Evolutionary conservation across 2,797 vertebrate species (phyloP), one percentile per base, ranked within the genome.

Genomic region (Myotis planiceps): DNA sequence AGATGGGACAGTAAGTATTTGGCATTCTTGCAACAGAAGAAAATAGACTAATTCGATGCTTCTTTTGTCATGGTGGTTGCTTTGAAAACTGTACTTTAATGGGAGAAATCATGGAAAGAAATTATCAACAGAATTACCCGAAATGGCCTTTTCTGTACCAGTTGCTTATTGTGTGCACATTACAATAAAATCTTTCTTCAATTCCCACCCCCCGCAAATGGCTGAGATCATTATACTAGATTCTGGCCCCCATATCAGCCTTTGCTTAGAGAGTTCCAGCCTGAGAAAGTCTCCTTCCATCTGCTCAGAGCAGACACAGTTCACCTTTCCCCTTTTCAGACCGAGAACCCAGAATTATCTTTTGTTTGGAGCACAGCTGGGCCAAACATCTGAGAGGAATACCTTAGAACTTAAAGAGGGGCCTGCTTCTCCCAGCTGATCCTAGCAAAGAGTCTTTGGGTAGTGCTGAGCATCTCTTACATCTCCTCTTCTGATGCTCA

Each of bases 181-280:
- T 97, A 97, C 95, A 98, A 99, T 98, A 98, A 98, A 98, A 95
- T 53, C 86, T 96, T 96, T 96, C 84, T 97, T 96, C 90, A 75
- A 21, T 92, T 96, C 94, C 19, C 37, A 37, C 16, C 42, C 39
- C 55, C 10, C 1, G 37, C 37, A 27, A 58, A 58, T 60, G 25
- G 14, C 32, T 74, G 6, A 32, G 34, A 21, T 69, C n/a, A 53
- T 19, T 32, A 45, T 3, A 51, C 2, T 3, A n/a, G 34, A 71
- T 58, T 23, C 23, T 25, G 66, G n/a, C 2, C 12, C 5, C 8
- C 3, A 0, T 14, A 23, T 32, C n/a, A 55, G 34, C 32, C 34
- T 74, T 66, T 15, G 32, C 55, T 27, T 58, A 58, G 39, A 34
- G 32, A n/a, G 18, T 23, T 85, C 55, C 55, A 27, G 13, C 29